Conservation (phyloP, 1,140 invertebrate species). For the Rhyzopertha dominica region DNA sequence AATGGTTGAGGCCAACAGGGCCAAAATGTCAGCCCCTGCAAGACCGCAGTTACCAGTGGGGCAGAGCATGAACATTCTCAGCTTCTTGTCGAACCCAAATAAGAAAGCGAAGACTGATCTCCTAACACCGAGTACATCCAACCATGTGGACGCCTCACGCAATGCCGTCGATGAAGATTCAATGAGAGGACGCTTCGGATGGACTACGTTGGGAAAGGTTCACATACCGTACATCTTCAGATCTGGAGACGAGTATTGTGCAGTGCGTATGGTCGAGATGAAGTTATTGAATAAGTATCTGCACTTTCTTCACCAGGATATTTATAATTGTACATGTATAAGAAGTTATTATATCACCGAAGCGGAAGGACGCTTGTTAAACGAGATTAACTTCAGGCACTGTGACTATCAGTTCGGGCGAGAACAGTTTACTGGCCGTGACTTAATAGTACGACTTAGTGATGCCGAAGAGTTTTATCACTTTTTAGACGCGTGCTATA, state of each 20-base stretch:
- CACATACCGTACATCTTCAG: constrained; percentile 86
- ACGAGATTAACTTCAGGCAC: constrained; percentile 90
- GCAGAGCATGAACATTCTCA: constrained; percentile 43
- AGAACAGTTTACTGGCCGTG: constrained; percentile 83
- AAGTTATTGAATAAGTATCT: constrained; percentile 83
- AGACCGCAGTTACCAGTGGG: constrained; percentile 27
- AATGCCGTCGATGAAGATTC: constrained; percentile 66
- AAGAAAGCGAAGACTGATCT: constrained; percentile 22
- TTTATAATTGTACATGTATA: constrained; percentile 84
- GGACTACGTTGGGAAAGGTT: constrained; percentile 77
- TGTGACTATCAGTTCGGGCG: constrained; percentile 86
- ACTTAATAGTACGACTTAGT: constrained; percentile 79
- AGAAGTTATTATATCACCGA: constrained; percentile 91
- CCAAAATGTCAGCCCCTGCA: constrained; percentile 52
- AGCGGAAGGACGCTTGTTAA: constrained; percentile 80
- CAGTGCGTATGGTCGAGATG: constrained; percentile 85
- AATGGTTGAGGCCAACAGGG: constrained; percentile 79
- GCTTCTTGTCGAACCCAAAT: constrained; percentile 28
- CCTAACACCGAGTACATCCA: constrained; percentile 10
- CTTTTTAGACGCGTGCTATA: constrained; percentile 83
- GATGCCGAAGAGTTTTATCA: constrained; percentile 89
- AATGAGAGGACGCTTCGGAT: constrained; percentile 80
- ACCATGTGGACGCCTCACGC: constrained; percentile 17
- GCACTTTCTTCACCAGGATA: constrained; percentile 73
- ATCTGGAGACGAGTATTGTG: constrained; percentile 78